These are phyloP conservation scores for Pitta sordida DNA, from an alignment of 2,113 vertebrate species.

Conservation along the genomic window DNA sequence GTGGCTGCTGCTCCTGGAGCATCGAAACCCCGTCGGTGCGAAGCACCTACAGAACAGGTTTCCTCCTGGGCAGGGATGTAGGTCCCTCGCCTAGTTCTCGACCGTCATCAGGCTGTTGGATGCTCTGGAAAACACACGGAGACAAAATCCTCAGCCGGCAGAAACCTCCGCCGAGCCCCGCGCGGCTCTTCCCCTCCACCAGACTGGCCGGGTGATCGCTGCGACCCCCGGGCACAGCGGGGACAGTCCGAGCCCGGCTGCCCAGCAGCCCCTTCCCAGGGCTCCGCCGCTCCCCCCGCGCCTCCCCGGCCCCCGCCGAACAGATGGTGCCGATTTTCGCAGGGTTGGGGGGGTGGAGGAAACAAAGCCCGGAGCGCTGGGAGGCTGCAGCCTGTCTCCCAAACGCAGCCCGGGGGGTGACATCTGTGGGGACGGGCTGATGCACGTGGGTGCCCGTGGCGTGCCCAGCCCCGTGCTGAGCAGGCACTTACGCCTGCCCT, in stretches of 20 bases:
- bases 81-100: accelerated
- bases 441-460: neutral
- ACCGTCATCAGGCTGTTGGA: neutral
- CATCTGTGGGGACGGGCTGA: slow-evolving; percentile 8
- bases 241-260: neutral
- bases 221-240: accelerated
- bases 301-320: neutral
- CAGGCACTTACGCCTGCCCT: neutral
- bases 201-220: accelerated
- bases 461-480: neutral
- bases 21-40: accelerated
- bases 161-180: accelerated
- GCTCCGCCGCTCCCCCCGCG: neutral
- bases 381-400: slow-evolving; percentile 10
- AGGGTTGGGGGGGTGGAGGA: neutral
- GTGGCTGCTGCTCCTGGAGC: neutral
- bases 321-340: neutral
- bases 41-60: neutral
- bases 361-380: neutral
- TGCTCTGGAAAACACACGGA: accelerated
- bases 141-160: neutral
- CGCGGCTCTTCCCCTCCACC: accelerated
- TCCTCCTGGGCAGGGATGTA: neutral
- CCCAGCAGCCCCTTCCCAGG: neutral
- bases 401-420: neutral